These are phyloP conservation scores for Myopa tessellatipennis DNA, from an alignment of 2,888 invertebrate genomes.

Conservation along the genomic window DNA sequence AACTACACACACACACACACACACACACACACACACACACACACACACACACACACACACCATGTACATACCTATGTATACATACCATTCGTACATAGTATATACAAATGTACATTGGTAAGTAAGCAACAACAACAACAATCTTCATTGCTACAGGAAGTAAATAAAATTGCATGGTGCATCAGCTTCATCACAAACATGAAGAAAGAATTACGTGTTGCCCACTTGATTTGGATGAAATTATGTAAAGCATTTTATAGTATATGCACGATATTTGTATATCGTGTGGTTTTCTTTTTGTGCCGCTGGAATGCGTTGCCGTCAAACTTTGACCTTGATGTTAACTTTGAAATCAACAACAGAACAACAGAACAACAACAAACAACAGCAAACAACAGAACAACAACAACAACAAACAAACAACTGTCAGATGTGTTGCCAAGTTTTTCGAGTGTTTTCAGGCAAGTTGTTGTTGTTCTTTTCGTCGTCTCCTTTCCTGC, in stretches of 20 bases:
- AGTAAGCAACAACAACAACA: not conserved
- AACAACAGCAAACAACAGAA: slow-evolving; percentile 7
- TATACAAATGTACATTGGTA: not conserved
- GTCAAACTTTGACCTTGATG: slow-evolving; percentile 45
- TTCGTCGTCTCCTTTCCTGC: not conserved
- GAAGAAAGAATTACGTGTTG: too few relatives aligned
- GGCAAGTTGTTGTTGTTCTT: too few relatives aligned
- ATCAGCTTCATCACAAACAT: not conserved
- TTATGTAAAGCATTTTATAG: too few relatives aligned
- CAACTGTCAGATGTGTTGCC: slow-evolving; percentile 10
- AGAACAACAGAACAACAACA: not conserved
- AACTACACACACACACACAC: not conserved
- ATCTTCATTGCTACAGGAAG: not conserved
- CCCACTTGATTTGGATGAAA: too few relatives aligned
- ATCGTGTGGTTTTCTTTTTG: too few relatives aligned
- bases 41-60: too few relatives aligned
- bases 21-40: too few relatives aligned
- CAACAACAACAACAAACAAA: slow-evolving; percentile 11
- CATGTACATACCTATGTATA: not conserved
- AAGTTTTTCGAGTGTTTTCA: slow-evolving; percentile 13
- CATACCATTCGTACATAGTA: not conserved
- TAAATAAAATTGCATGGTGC: not conserved
- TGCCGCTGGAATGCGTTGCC: not conserved
- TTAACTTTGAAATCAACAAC: slow-evolving; percentile 25
- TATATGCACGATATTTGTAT: too few relatives aligned